Evolutionary conservation across 2,888 invertebrate species (phyloP).

Genomic region (Stenichneumon culpator): DNA sequence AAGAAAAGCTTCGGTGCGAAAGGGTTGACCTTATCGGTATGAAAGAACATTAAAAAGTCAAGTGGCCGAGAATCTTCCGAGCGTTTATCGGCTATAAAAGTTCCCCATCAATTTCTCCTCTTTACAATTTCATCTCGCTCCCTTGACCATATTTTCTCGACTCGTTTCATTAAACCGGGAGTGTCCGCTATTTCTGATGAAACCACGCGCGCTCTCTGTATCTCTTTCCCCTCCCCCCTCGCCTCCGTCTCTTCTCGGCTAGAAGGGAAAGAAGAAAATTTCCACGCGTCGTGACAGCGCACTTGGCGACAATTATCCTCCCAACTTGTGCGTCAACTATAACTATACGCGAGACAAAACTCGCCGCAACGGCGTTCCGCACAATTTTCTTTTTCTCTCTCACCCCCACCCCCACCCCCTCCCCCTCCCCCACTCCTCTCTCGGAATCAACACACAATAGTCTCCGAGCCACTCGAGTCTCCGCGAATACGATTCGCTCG

Average conservation of each 20-base stretch:
- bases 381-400: constrained; percentile 14
- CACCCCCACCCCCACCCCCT: not conserved
- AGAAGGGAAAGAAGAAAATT: constrained; percentile 44
- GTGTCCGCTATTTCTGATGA: constrained; percentile 41
- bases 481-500: constrained; percentile 25
- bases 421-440: not conserved
- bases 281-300: constrained; percentile 47
- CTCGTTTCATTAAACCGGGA: constrained; percentile 20
- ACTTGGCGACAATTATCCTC: constrained; percentile 55
- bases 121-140: constrained; percentile 22
- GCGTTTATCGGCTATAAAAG: constrained; percentile 28
- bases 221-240: not conserved
- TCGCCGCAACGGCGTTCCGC: constrained; percentile 22
- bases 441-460: constrained; percentile 12
- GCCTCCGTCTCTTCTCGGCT: too few species aligned
- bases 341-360: constrained; percentile 23
- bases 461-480: not conserved
- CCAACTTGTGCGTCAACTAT: constrained; percentile 18
- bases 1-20: not conserved
- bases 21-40: constrained; percentile 27
- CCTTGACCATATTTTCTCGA: constrained; percentile 25
- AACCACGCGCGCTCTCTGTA: constrained; percentile 16
- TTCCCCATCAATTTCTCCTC: not conserved
- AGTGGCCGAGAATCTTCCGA: not conserved
- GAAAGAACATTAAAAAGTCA: not conserved